phyloP scores from a whole-genome alignment of 2,113 vertebrate genomes.

The Glaucomys volans region DNA sequence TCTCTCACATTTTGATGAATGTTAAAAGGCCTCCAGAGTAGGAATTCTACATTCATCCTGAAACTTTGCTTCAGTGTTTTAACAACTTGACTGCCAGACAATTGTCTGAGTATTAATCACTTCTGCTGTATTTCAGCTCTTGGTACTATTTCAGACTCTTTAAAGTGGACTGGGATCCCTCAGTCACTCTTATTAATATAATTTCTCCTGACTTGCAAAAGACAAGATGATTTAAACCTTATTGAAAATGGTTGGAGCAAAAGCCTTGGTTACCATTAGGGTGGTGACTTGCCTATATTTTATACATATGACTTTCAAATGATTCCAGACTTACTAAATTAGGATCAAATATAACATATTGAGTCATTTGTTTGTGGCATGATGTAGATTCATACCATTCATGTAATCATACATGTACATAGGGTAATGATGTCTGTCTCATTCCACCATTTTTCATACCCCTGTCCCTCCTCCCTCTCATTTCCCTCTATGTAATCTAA shows the following conservation, averaged over 20 bases:
- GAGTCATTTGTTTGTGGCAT: background rate
- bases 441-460: no score
- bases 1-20: background rate
- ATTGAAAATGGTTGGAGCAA: background rate
- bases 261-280: conserved; percentile 38
- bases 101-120: background rate
- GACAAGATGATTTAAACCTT: conserved; percentile 6
- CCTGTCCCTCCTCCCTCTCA: no score
- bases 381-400: no score
- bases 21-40: background rate
- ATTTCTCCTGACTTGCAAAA: conserved; percentile 30
- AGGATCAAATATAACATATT: background rate
- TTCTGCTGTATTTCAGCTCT: background rate
- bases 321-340: background rate
- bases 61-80: background rate
- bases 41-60: background rate
- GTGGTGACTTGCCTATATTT: background rate
- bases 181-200: background rate
- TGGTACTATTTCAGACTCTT: background rate
- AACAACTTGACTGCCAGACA: background rate
- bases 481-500: no score
- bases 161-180: background rate
- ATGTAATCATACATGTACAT: no score
- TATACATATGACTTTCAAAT: background rate
- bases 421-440: no score